A percentile compares a stretch with the other conserved stretches of the same genome.
Conservation (phyloP, 1,140 invertebrate species). For the Pentalonia nigronervosa region DNA sequence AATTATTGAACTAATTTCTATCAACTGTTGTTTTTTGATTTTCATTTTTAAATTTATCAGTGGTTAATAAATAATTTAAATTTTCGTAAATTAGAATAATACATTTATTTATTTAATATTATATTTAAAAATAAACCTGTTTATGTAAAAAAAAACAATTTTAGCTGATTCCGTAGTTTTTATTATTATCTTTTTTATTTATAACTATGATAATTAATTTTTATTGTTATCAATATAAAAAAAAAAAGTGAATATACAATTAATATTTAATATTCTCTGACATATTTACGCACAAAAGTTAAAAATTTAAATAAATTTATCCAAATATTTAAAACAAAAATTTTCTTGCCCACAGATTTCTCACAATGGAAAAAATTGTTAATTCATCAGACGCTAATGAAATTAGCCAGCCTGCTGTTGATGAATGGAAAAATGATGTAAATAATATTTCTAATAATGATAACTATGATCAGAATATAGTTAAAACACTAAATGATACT, state of each 20-base stretch:
- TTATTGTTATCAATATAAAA: neutral
- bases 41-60: neutral
- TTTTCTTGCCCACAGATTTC: neutral
- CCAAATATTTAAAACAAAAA: neutral
- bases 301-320: neutral
- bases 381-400: neutral
- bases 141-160: neutral
- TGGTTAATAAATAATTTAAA: neutral
- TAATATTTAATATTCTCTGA: neutral
- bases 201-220: neutral
- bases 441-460: neutral
- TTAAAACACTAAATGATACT: neutral
- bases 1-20: neutral
- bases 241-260: neutral
- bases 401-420: neutral
- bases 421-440: slow-evolving; percentile 14
- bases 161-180: neutral
- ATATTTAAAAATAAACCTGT: neutral
- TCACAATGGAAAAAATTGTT: neutral
- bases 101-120: neutral
- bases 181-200: neutral
- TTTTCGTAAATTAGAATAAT: neutral
- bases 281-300: neutral
- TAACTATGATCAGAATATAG: neutral
- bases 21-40: neutral